Conservation (phyloP, 1,140 invertebrate species). For the Trachymyrmex cornetzi region DNA sequence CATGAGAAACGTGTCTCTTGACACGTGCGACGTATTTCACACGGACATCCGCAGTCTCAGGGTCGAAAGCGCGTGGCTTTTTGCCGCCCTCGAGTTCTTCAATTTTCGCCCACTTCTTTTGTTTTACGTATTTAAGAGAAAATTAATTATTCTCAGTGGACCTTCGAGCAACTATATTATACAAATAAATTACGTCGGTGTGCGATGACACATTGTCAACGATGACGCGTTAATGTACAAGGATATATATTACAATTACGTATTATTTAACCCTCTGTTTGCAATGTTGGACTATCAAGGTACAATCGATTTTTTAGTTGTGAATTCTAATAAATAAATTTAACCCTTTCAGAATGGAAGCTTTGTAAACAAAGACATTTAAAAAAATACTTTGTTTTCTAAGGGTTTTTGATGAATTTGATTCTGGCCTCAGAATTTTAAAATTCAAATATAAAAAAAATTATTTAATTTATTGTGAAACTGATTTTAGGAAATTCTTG, state of each 20-base stretch:
- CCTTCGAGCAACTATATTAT: not conserved
- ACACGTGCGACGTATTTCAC: constrained; percentile 21
- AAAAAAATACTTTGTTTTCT: no score
- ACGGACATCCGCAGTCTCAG: not conserved
- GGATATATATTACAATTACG: not conserved
- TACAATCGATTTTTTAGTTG: no score
- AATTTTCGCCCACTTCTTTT: not conserved
- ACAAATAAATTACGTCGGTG: not conserved
- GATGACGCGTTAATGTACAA: not conserved
- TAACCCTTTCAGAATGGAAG: no score
- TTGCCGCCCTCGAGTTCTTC: not conserved
- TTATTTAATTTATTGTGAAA: no score
- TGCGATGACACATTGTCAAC: not conserved
- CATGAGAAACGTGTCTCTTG: constrained; percentile 39
- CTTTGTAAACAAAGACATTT: no score
- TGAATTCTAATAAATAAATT: no score
- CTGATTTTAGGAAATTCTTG: no score
- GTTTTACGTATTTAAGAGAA: not conserved
- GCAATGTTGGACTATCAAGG: no score
- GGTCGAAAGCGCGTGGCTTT: not conserved
- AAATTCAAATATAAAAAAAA: no score
- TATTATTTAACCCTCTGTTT: not conserved
- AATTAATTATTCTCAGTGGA: not conserved
- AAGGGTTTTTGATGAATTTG: no score
- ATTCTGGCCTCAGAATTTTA: no score